A percentile compares a stretch with the other conserved stretches of the same genome.
Conservation (phyloP, 1,140 invertebrate genomes). For the Ridgeia piscesae region DNA sequence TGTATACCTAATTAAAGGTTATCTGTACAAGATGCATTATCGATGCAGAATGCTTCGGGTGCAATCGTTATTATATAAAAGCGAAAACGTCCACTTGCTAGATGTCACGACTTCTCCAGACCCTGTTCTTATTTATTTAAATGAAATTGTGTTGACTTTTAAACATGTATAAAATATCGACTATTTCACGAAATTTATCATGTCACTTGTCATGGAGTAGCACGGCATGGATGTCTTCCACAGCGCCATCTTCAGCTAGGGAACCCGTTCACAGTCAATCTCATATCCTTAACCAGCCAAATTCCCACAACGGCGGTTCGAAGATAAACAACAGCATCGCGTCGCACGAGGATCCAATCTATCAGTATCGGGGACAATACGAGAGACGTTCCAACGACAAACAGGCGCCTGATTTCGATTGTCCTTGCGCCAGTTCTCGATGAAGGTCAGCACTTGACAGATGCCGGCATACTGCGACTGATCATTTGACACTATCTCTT, state of each 20-base stretch:
- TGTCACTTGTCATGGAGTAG: too few species aligned
- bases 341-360: neutral
- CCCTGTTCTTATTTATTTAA: too few species aligned
- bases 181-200: too few species aligned
- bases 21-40: too few species aligned
- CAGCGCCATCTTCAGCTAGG: neutral
- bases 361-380: neutral
- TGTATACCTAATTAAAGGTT: too few species aligned
- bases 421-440: neutral
- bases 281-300: neutral
- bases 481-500: neutral
- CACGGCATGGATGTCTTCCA: neutral
- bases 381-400: neutral
- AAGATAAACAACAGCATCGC: neutral
- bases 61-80: too few species aligned
- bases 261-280: neutral
- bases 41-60: too few species aligned
- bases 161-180: too few species aligned
- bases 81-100: too few species aligned
- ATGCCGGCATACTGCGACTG: neutral
- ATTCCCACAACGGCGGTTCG: neutral
- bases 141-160: too few species aligned
- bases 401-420: neutral
- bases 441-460: neutral
- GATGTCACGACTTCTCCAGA: too few species aligned